Percentiles rank a stretch among this genome's conserved stretches.
These are phyloP conservation scores for Noctuana brunneofusca DNA, from an alignment of 2,888 invertebrate species.

Conservation along the genomic window DNA sequence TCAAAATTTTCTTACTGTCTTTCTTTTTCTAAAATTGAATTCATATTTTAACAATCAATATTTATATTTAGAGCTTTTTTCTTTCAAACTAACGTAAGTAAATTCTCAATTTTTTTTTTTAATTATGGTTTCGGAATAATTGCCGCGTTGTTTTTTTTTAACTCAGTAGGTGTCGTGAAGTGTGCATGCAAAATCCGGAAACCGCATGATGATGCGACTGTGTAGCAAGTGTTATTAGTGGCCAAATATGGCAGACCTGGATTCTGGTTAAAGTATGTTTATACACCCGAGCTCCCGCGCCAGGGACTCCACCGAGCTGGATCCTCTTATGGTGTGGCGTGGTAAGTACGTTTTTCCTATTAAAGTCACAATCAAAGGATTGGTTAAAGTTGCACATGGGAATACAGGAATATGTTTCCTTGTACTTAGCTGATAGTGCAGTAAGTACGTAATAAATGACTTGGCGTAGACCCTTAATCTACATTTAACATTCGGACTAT, in stretches of 20 bases:
- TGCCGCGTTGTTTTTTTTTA: conserved; percentile 22
- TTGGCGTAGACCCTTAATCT: no score
- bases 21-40: conserved; percentile 14
- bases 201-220: conserved; percentile 36
- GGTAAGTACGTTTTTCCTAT: conserved; percentile 59
- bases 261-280: conserved; percentile 80
- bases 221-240: conserved; percentile 52
- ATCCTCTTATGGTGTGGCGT: conserved; percentile 74
- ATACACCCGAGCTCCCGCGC: conserved; percentile 75
- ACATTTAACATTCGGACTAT: no score
- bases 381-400: not conserved
- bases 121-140: conserved; percentile 7
- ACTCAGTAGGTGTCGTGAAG: conserved; percentile 34
- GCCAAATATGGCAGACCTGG: conserved; percentile 72
- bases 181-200: conserved; percentile 30
- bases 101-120: not conserved
- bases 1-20: not conserved
- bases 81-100: not conserved
- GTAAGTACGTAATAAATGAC: no score
- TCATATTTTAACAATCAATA: not conserved
- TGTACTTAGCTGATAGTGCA: not conserved
- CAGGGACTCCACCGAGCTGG: conserved; percentile 73
- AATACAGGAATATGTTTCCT: not conserved
- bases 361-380: not conserved
- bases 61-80: not conserved